These are phyloP conservation scores for Oscheius sp. DNA, from an alignment of 2,888 invertebrate genomes.

Conservation along the genomic window DNA sequence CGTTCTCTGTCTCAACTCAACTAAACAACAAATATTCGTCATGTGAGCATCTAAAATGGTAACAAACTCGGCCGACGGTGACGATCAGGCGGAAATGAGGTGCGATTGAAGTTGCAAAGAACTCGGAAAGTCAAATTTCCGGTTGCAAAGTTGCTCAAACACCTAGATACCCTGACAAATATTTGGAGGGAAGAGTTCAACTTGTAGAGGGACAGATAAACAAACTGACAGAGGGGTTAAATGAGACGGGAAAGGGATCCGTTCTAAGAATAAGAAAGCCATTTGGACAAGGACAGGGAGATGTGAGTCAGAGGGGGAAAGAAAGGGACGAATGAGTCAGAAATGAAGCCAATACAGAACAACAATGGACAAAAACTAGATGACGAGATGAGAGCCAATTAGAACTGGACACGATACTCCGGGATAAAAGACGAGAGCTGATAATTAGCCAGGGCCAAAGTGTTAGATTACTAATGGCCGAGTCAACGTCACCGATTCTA, in stretches of 20 bases:
- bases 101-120: background rate
- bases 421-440: background rate
- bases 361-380: background rate
- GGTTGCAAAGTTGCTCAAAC: background rate
- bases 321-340: background rate
- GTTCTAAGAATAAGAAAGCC: background rate
- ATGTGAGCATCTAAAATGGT: no score
- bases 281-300: background rate
- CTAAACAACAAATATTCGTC: background rate
- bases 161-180: background rate
- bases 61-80: no score
- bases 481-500: background rate
- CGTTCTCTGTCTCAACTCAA: background rate
- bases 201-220: background rate
- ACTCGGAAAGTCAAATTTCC: slow-evolving; percentile 6
- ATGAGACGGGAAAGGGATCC: background rate
- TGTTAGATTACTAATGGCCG: background rate
- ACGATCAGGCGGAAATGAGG: background rate
- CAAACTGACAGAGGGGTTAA: background rate
- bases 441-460: background rate
- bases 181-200: background rate
- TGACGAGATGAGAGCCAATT: slow-evolving; percentile 1
- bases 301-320: background rate
- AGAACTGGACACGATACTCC: background rate
- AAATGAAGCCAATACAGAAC: background rate